Percentiles rank a stretch among this genome's conserved stretches.
Evolutionary conservation across 2,888 invertebrate genomes (phyloP).

Genomic region (Netelia virgata): DNA sequence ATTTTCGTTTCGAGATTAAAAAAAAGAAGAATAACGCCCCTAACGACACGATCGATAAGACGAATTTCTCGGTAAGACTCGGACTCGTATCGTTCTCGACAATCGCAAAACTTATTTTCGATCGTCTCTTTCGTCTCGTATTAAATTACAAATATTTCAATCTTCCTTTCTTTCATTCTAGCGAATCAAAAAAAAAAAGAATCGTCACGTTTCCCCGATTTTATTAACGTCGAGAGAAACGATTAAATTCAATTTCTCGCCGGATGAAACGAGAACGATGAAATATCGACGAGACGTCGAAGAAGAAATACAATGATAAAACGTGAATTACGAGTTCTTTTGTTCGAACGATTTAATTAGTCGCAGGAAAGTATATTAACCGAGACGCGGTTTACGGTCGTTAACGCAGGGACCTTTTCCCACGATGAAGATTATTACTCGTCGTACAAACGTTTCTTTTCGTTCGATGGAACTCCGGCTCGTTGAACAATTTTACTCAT

Average conservation of each 20-base stretch:
- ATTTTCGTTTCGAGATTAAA: conserved; percentile 52
- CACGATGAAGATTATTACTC: no score
- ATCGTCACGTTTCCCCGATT: conserved; percentile 14
- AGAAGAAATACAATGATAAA: not conserved
- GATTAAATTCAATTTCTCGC: not conserved
- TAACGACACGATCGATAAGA: conserved; percentile 34
- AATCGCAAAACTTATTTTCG: conserved; percentile 8
- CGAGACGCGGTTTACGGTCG: no score
- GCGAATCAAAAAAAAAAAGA: not conserved
- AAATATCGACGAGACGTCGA: not conserved
- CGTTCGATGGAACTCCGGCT: no score
- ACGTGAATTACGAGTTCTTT: not conserved
- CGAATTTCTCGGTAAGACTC: no score
- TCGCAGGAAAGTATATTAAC: no score
- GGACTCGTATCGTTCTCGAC: conserved; percentile 9
- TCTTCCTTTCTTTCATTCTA: not conserved
- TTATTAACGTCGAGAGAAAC: not conserved
- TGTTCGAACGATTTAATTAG: no score
- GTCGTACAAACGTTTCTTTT: no score
- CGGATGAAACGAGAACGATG: not conserved
- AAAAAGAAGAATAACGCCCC: not conserved
- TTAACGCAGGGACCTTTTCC: no score
- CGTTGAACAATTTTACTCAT: no score
- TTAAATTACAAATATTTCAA: conserved; percentile 2
- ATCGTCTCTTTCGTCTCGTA: not conserved